Evolutionary conservation across 2,888 invertebrate species (phyloP).

Genomic region (Drosophila diplacantha): DNA sequence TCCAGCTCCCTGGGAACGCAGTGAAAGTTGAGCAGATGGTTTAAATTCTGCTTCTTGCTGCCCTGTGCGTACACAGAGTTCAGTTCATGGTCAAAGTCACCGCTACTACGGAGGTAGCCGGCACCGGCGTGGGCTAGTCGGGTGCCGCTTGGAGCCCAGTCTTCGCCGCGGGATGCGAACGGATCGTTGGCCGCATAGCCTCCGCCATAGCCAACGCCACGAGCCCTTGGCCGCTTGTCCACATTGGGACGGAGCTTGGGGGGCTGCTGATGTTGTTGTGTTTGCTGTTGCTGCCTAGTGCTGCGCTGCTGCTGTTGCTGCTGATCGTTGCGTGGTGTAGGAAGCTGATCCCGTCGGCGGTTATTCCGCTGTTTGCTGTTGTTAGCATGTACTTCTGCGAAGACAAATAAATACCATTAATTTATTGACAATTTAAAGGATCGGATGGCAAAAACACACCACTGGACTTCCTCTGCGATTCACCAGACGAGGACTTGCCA

Average conservation of each 20-base stretch:
- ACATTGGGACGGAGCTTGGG: slow-evolving; percentile 80
- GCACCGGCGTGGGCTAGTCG: slow-evolving; percentile 70
- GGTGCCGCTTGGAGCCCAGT: slow-evolving; percentile 73
- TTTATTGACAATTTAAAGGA: background rate
- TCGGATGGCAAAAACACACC: slow-evolving; percentile 68
- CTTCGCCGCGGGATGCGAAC: slow-evolving; percentile 61
- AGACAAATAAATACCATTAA: background rate
- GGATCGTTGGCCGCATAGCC: slow-evolving; percentile 42
- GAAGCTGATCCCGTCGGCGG: slow-evolving; percentile 76
- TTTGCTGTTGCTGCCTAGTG: slow-evolving; percentile 80
- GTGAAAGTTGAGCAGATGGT: slow-evolving; percentile 95
- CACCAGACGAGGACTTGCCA: slow-evolving; percentile 84
- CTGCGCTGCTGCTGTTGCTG: slow-evolving; percentile 59
- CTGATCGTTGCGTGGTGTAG: slow-evolving; percentile 81
- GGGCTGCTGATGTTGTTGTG: slow-evolving; percentile 64
- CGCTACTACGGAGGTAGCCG: slow-evolving; percentile 62
- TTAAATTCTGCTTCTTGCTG: slow-evolving; percentile 94
- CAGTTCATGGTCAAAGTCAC: slow-evolving; percentile 80
- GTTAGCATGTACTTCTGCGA: slow-evolving; percentile 67
- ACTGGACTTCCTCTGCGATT: slow-evolving; percentile 78
- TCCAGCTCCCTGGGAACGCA: slow-evolving; percentile 82
- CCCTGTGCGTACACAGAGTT: slow-evolving; percentile 90
- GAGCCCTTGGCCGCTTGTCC: slow-evolving; percentile 81
- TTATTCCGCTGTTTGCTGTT: slow-evolving; percentile 65
- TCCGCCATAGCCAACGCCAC: slow-evolving; percentile 74